Evolutionary conservation across 2,113 vertebrate species (phyloP), one percentile per base, ranked within the genome.

Genomic region (Laterallus jamaicensis): DNA sequence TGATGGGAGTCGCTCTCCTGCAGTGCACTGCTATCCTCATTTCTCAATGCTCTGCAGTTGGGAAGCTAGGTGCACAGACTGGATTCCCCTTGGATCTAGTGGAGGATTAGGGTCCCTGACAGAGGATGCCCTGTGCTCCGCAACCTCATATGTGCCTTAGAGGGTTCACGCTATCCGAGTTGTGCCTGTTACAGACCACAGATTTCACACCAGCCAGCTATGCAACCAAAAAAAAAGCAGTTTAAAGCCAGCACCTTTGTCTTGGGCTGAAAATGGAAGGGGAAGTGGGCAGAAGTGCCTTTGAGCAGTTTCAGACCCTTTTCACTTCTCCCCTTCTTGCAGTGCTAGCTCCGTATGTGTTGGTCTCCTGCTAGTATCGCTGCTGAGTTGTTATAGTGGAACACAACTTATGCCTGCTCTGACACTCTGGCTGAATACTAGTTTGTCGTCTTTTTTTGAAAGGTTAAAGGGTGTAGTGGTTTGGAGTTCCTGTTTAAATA

Each of bases 401-500:
- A 96, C 88, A 96, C 86, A 92, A 89, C 69, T 85, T 98, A 94
- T 4, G 87, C 93, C 94, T 96, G 92, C 95, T 97, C 95, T 96
- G 96, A 97, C 95, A 95, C 96, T 97, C 86, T 97, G 94, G 98
- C 92, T 93, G 66, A 97, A 97, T 97, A 96, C 87, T 95, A 97
- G 97, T 95, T 98, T 97, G 86, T 97, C 85, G 93, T 97, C 91
- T 96, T 93, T 94, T 92, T 97, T 95, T 97, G 96, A 95, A 97
- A 97, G 95, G 91, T 96, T 97, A 94, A 96, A 94, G 96, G 98
- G 93, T 98, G 96, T 95, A 97, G 97, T 98, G 98, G 96, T 98
- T 98, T 98, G 98, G 96, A 97, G 88, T 98, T 98, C 98, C 96
- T 97, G 97, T 98, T 98, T 97, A 97, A 98, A 98, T 98, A 98